Evolutionary conservation across 2,888 invertebrate genomes (phyloP).

Genomic region (Malacosoma neustria): DNA sequence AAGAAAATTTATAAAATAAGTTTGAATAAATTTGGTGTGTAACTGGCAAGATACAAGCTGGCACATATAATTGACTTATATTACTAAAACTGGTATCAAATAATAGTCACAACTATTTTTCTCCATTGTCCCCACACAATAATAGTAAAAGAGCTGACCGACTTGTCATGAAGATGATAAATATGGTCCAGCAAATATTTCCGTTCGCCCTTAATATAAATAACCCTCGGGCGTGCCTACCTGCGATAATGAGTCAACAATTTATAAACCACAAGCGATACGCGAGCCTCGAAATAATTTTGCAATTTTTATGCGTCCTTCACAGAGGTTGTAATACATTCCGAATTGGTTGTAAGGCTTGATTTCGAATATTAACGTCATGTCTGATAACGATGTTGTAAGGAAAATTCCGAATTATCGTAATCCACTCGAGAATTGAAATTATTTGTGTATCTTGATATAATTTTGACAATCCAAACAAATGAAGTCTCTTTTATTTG

Average conservation of each 20-base stretch:
- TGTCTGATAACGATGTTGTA: not conserved
- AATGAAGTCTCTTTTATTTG: too few relatives aligned
- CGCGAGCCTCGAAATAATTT: conserved; percentile 7
- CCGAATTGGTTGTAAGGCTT: not conserved
- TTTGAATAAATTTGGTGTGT: too few relatives aligned
- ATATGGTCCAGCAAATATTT: conserved; percentile 52
- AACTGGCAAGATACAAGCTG: too few relatives aligned
- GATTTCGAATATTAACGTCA: not conserved
- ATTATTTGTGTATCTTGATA: too few relatives aligned
- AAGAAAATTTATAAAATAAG: too few relatives aligned
- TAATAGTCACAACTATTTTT: too few relatives aligned
- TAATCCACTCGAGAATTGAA: too few relatives aligned
- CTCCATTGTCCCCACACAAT: conserved; percentile 11
- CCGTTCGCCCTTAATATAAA: conserved; percentile 44
- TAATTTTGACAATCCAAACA: too few relatives aligned
- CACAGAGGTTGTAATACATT: not conserved
- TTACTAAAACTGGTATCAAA: too few relatives aligned
- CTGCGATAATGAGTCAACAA: conserved; percentile 51
- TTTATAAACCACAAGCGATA: conserved; percentile 11
- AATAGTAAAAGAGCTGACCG: conserved; percentile 29
- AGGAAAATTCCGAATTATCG: not conserved
- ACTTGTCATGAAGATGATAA: conserved; percentile 53
- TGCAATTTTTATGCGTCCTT: conserved; percentile 3
- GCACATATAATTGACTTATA: too few relatives aligned
- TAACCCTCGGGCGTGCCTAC: conserved; percentile 40